These are phyloP conservation scores for Enteromius treurensis DNA, from an alignment of 2,797 vertebrate species.

Conservation along the genomic window DNA sequence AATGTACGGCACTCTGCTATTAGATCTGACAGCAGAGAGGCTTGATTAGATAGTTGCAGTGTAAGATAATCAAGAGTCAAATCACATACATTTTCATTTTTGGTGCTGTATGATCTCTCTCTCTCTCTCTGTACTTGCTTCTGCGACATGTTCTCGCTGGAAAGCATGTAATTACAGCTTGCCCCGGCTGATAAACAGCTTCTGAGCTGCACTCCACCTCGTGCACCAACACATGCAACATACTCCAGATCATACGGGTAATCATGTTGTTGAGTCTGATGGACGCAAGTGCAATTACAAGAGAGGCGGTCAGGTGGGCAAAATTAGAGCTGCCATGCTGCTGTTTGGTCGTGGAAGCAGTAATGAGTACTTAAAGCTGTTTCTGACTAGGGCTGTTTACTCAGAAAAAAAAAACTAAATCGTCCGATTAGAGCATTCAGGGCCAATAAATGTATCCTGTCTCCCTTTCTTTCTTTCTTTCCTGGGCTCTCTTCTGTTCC, in stretches of 20 bases:
- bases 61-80: conserved; percentile 59
- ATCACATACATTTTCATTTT: conserved; percentile 57
- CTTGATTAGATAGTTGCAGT: conserved; percentile 57
- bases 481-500: conserved; percentile 10
- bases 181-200: conserved; percentile 62
- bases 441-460: conserved; percentile 41
- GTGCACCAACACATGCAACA: conserved; percentile 58
- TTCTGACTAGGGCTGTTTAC: conserved; percentile 50
- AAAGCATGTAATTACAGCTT: conserved; percentile 58
- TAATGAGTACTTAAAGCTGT: conserved; percentile 61
- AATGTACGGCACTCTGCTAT: conserved; percentile 49
- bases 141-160: conserved; percentile 44
- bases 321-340: conserved; percentile 51
- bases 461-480: conserved; percentile 24
- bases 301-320: conserved; percentile 55
- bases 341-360: conserved; percentile 44
- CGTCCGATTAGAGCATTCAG: conserved; percentile 52
- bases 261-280: conserved; percentile 65
- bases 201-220: conserved; percentile 57
- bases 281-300: conserved; percentile 59
- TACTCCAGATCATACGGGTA: conserved; percentile 62
- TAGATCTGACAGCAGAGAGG: conserved; percentile 54
- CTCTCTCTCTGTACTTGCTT: conserved; percentile 44
- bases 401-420: conserved; percentile 48
- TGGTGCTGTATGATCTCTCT: conserved; percentile 45